Conservation (phyloP, 2,888 invertebrate genomes). For the Drosophila atroscutellata region DNA sequence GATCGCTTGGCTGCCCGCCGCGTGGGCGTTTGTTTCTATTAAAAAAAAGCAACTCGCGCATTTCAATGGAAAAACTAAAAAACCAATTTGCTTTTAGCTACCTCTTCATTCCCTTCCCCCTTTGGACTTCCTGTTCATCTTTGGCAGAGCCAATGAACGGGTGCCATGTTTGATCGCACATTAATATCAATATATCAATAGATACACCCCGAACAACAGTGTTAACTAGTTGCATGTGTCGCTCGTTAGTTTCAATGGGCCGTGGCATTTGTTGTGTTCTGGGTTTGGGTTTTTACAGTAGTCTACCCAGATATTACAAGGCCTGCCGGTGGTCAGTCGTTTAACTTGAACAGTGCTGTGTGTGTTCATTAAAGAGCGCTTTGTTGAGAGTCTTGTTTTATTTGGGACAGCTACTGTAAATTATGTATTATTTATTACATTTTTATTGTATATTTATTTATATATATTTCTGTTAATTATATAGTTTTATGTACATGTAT, state of each 20-base stretch:
- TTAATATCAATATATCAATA: constrained; percentile 69
- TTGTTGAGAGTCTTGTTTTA: background rate
- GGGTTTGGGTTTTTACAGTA: constrained; percentile 18
- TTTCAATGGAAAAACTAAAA: constrained; percentile 67
- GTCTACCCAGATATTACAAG: constrained; percentile 31
- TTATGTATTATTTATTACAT: background rate
- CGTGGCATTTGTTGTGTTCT: constrained; percentile 42
- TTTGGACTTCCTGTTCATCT: constrained; percentile 63
- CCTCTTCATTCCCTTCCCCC: constrained; percentile 33
- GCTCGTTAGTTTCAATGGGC: constrained; percentile 71
- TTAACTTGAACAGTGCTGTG: constrained; percentile 10
- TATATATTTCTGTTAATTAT: background rate
- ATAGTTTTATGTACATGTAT: background rate
- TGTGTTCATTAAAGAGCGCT: constrained; percentile 13
- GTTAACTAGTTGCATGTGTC: constrained; percentile 73
- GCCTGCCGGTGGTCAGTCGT: constrained; percentile 29
- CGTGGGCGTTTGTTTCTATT: constrained; percentile 66
- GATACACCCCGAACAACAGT: constrained; percentile 11
- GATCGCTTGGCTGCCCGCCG: constrained; percentile 43
- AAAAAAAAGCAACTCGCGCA: constrained; percentile 16
- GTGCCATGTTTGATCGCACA: constrained; percentile 67
- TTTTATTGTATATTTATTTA: background rate
- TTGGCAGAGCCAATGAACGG: constrained; percentile 54
- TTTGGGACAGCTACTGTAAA: background rate
- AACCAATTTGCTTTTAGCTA: constrained; percentile 69